phyloP scores from a whole-genome alignment of 2,113 vertebrate species.

The Protomyctophum bolini region DNA sequence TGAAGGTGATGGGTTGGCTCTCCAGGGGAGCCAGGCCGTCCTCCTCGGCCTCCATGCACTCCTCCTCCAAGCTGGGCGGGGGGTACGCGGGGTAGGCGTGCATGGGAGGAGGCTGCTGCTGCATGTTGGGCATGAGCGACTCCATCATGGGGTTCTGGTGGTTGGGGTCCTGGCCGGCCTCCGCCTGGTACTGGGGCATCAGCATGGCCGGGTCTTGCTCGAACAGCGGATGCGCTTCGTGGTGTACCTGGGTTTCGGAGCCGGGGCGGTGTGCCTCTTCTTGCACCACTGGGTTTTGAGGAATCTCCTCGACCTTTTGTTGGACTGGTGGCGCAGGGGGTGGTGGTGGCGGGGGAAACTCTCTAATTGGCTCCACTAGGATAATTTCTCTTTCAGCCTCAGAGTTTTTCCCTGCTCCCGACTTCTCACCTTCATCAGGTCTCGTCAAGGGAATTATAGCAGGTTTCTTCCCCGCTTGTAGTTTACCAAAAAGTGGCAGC shows the following conservation, averaged over 20 bases:
- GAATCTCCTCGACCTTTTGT: slow-evolving; percentile 71
- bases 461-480: slow-evolving; percentile 87
- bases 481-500: slow-evolving; percentile 93
- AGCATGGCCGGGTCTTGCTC: slow-evolving; percentile 75
- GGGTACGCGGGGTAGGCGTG: slow-evolving; percentile 85
- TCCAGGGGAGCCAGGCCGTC: slow-evolving; percentile 92
- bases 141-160: slow-evolving; percentile 80
- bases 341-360: slow-evolving; percentile 84
- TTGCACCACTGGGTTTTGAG: slow-evolving; percentile 56
- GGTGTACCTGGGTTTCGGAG: slow-evolving; percentile 74
- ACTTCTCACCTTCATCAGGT: slow-evolving; percentile 79
- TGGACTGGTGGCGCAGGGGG: slow-evolving; percentile 74
- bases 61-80: slow-evolving; percentile 83
- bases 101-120: slow-evolving; percentile 73
- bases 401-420: slow-evolving; percentile 69
- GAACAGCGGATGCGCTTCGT: slow-evolving; percentile 67
- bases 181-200: slow-evolving; percentile 74
- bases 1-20: slow-evolving; percentile 98
- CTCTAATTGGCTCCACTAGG: slow-evolving; percentile 80
- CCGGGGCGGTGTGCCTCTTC: slow-evolving; percentile 72
- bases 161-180: slow-evolving; percentile 70
- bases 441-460: slow-evolving; percentile 79
- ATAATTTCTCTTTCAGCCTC: slow-evolving; percentile 81
- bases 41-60: slow-evolving; percentile 86
- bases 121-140: slow-evolving; percentile 82